Evolutionary conservation across 1,140 invertebrate genomes (phyloP), one percentile per base, ranked within the genome.

Genomic region (Chironomus tepperi): DNA sequence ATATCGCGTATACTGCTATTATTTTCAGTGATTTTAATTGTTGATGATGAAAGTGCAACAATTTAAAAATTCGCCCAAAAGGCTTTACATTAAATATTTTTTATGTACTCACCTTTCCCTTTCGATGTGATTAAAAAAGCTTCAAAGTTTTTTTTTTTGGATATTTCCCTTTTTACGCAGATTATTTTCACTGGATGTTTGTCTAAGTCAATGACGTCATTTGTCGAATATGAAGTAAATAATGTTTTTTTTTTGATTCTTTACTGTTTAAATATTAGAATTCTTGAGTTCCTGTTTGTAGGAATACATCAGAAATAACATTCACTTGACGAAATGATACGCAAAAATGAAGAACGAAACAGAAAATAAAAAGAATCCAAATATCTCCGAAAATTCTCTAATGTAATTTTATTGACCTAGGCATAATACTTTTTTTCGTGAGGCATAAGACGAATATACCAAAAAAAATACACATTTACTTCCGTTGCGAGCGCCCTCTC

Each of bases 331-430:
- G 3, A 34, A n/a, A 57, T n/a, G 47, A 57, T 57, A 57, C 47
- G 47, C 47, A 15, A 57, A 47, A 57, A 34, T 34, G 24, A 34
- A 34, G 24, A 34, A 34, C 24, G 24, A 34, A 34, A 34, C 5
- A 34, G 5, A 34, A 34, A 34, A 34, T 2, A 34, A 34, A 34
- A 34, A 34, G 5, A 34, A 34, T 34, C 24, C 24, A 34, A 57
- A 57, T n/a, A 57, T 57, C 47, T 57, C 47, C 47, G 47, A 70
- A 70, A 70, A 70, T 19, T 19, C 16, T 19, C 65, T 70, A 70
- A 70, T 70, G 19, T 70, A 70, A 70, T 70, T 70, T 70, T 70
- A 70, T 70, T 70, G 65, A 70, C 65, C 65, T 70, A 70, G 65
- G 65, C 65, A 70, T 70, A 70, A 70, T 70, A 70, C 19, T 19